phyloP scores from a whole-genome alignment of 2,888 invertebrate genomes.

The Cordilura impudica region DNA sequence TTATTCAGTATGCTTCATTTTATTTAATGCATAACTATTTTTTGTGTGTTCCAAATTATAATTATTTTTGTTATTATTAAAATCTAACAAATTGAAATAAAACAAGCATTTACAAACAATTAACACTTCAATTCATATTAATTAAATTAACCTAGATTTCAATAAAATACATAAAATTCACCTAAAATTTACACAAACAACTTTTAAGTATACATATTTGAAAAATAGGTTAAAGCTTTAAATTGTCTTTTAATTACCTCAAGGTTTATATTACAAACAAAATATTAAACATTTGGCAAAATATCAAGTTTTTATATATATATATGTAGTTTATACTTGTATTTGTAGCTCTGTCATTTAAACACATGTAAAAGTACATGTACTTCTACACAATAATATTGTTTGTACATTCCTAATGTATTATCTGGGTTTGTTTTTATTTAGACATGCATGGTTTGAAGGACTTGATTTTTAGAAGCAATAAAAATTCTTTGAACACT shows the following conservation, averaged over 20 bases:
- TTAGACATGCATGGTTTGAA: conserved; percentile 1
- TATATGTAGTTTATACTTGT: too few species aligned
- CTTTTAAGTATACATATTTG: conserved; percentile 9
- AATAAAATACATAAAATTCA: conserved; percentile 6
- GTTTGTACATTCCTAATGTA: too few species aligned
- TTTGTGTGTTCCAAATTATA: too few species aligned
- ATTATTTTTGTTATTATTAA: too few species aligned
- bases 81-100: too few species aligned
- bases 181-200: neutral
- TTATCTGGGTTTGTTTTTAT: neutral
- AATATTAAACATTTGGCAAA: conserved; percentile 34
- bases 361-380: too few species aligned
- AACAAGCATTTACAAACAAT: conserved; percentile 24
- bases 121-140: conserved; percentile 45
- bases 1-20: too few species aligned
- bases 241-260: conserved; percentile 51
- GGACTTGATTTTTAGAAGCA: conserved; percentile 5
- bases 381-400: too few species aligned
- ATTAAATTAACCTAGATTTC: conserved; percentile 43
- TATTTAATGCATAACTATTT: too few species aligned
- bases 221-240: conserved; percentile 43
- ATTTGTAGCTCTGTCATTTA: too few species aligned
- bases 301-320: conserved; percentile 2
- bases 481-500: conserved; percentile 29
- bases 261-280: conserved; percentile 35